Percentiles rank a stretch among this genome's conserved stretches.
Evolutionary conservation across 2,797 vertebrate genomes (phyloP).

Genomic region (Gallinago nigripennis): DNA sequence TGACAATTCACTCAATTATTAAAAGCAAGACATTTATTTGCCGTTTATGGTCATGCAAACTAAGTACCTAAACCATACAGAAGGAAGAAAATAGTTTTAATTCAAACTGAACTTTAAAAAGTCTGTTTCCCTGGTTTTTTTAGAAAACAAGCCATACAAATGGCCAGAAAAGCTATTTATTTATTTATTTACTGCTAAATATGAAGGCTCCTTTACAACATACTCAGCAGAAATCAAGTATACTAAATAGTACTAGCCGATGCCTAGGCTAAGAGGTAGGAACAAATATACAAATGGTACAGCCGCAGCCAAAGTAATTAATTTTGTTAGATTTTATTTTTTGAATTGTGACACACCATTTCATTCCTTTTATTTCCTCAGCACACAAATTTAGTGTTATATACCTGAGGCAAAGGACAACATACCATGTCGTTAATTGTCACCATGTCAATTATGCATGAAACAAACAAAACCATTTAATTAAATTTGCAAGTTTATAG

Average conservation of each 20-base stretch:
- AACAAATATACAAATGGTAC: not conserved
- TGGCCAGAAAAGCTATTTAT: too few relatives aligned
- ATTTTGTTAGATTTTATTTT: not conserved
- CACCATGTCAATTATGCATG: conserved; percentile 50
- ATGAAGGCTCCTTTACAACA: not conserved
- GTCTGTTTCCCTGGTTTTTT: not conserved
- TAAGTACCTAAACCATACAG: not conserved
- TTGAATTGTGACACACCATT: not conserved
- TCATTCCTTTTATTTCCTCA: not conserved
- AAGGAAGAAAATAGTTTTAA: not conserved
- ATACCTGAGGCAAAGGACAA: conserved; percentile 45
- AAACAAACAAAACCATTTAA: conserved; percentile 32
- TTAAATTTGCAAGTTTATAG: conserved; percentile 18
- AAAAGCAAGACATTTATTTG: accelerated
- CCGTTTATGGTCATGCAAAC: not conserved
- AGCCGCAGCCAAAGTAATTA: not conserved
- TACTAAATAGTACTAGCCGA: not conserved
- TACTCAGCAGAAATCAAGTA: not conserved
- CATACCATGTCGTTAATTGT: conserved; percentile 24
- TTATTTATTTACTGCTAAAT: not conserved
- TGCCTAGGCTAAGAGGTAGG: not conserved
- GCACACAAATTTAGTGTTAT: not conserved
- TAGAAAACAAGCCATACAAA: too few relatives aligned
- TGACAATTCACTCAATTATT: not conserved
- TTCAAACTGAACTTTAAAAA: not conserved